Evolutionary conservation across 2,797 vertebrate genomes (phyloP).

Genomic region (Macrochelys suwanniensis): DNA sequence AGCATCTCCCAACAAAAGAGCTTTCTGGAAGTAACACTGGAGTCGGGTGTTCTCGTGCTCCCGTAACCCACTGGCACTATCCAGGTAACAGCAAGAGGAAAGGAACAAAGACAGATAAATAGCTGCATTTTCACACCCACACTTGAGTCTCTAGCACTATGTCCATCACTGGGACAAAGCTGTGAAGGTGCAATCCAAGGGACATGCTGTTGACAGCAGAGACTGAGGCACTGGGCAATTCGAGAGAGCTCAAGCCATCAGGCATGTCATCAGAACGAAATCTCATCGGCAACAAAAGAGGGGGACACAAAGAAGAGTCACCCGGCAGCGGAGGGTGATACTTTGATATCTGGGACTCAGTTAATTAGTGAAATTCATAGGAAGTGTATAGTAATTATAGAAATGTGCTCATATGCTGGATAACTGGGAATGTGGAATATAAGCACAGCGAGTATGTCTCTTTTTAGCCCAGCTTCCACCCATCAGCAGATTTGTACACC

Average conservation of each 20-base stretch:
- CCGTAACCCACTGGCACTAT: background rate
- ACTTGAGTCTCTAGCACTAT: background rate
- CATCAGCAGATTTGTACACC: accelerated
- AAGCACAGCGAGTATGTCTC: background rate
- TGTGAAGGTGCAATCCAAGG: accelerated
- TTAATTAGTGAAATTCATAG: background rate
- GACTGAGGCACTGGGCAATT: background rate
- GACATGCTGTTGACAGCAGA: background rate
- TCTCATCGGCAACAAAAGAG: background rate
- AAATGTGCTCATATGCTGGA: background rate
- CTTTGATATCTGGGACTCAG: background rate
- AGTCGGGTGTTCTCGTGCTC: background rate
- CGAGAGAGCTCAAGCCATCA: background rate
- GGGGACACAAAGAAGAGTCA: accelerated
- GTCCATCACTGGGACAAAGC: accelerated
- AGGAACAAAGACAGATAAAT: accelerated
- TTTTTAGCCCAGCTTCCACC: background rate
- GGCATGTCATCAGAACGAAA: background rate
- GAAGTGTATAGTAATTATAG: conserved; percentile 1
- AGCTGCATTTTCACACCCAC: background rate
- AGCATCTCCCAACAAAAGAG: background rate
- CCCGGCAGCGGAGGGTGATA: background rate
- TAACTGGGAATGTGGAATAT: background rate
- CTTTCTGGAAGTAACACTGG: accelerated
- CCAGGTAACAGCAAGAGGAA: accelerated